These are phyloP conservation scores for Macroteleia sp. DNA, from an alignment of 2,888 invertebrate genomes.

Conservation along the genomic window DNA sequence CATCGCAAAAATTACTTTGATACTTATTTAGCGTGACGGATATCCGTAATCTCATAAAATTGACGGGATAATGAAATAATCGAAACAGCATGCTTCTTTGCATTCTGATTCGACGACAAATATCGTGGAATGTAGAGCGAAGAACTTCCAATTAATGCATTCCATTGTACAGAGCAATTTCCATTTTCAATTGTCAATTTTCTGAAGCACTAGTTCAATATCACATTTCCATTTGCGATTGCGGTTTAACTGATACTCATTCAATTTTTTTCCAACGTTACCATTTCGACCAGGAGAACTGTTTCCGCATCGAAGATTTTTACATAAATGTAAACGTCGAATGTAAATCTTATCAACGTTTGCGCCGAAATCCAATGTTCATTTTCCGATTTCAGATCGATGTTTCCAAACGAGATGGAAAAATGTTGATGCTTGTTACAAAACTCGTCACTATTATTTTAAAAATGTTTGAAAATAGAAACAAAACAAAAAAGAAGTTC, in stretches of 20 bases:
- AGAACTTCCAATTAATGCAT: constrained; percentile 45
- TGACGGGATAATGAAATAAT: constrained; percentile 15
- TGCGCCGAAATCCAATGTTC: no score
- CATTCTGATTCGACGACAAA: constrained; percentile 11
- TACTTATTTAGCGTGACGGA: no score
- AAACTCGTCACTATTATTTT: background rate
- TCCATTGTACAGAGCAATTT: constrained; percentile 31
- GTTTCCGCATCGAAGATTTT: background rate
- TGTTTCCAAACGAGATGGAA: background rate
- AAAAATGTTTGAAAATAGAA: no score
- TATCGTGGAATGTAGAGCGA: constrained; percentile 17
- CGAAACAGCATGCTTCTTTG: constrained; percentile 24
- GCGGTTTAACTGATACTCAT: constrained; percentile 16
- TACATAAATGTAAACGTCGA: background rate
- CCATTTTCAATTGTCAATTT: constrained; percentile 48
- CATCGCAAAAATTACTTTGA: no score
- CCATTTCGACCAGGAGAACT: background rate
- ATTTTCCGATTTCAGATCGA: constrained; percentile 1
- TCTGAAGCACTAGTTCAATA: constrained; percentile 39
- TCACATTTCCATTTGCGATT: constrained; percentile 41
- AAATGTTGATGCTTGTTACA: background rate
- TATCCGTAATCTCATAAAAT: constrained; percentile 7
- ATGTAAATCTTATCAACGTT: background rate
- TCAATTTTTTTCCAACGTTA: background rate
- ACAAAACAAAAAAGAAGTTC: background rate